phyloP scores from a whole-genome alignment of 2,888 invertebrate genomes.

The Coronaproctus castanopsis region DNA sequence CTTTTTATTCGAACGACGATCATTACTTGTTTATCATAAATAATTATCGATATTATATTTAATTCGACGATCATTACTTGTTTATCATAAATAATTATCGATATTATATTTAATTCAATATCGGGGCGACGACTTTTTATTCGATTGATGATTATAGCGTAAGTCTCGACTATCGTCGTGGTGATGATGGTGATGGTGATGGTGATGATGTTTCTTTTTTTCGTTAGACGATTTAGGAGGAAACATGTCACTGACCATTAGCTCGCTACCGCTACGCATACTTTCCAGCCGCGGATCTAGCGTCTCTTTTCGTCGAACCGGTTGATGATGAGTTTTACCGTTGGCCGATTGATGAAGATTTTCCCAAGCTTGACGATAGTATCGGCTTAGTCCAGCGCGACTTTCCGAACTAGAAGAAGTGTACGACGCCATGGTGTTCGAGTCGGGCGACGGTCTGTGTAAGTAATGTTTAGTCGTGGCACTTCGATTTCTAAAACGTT shows the following conservation, averaged over 20 bases:
- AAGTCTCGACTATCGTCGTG: slow-evolving; percentile 17
- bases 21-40: too few species aligned
- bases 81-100: too few species aligned
- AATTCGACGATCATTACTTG: too few species aligned
- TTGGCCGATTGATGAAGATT: slow-evolving; percentile 66
- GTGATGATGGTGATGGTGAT: slow-evolving; percentile 45
- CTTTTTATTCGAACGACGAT: too few species aligned
- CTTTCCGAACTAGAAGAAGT: slow-evolving; percentile 74
- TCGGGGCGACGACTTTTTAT: neutral
- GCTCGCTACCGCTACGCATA: slow-evolving; percentile 50
- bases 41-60: too few species aligned
- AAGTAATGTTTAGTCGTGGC: slow-evolving; percentile 54
- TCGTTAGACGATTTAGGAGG: slow-evolving; percentile 29
- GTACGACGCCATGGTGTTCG: slow-evolving; percentile 75
- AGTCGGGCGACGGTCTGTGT: slow-evolving; percentile 72
- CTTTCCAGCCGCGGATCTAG: slow-evolving; percentile 35
- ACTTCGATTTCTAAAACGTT: slow-evolving; percentile 46
- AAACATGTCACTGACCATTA: slow-evolving; percentile 44
- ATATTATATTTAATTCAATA: too few species aligned
- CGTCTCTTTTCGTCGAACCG: slow-evolving; percentile 44
- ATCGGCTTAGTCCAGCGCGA: slow-evolving; percentile 59
- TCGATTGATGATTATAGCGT: slow-evolving; percentile 16
- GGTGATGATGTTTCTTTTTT: slow-evolving; percentile 49
- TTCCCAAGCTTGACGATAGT: slow-evolving; percentile 84
- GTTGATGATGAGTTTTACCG: slow-evolving; percentile 28